Conservation (phyloP, 2,797 vertebrate genomes). For the Arctocebus calabarensis region DNA sequence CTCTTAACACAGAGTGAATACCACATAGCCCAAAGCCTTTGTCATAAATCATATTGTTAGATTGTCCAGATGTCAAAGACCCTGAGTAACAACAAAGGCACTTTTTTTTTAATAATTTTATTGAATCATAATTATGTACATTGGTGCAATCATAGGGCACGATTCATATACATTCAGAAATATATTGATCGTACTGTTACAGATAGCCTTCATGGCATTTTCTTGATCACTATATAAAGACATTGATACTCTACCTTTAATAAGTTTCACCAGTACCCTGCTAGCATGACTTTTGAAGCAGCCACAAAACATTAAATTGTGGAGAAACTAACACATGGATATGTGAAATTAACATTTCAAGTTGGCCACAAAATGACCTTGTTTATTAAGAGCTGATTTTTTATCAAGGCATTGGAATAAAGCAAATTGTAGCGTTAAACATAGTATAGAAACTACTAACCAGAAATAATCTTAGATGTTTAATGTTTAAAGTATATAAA, state of each 20-base stretch:
- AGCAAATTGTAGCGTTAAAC: neutral
- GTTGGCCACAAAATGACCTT: neutral
- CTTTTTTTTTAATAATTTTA: too few species aligned
- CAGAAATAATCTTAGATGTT: neutral
- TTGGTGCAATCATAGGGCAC: too few species aligned
- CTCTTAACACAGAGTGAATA: neutral
- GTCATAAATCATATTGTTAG: neutral
- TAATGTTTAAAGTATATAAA: neutral
- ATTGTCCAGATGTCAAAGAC: neutral
- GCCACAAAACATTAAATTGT: constrained; percentile 4
- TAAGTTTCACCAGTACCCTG: too few species aligned
- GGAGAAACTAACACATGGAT: neutral
- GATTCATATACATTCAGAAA: too few species aligned
- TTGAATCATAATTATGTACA: too few species aligned
- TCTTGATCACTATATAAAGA: too few species aligned
- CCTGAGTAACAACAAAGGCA: too few species aligned
- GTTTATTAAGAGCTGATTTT: neutral
- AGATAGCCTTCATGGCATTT: too few species aligned
- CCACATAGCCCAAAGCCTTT: neutral
- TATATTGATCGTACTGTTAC: too few species aligned
- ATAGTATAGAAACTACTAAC: neutral
- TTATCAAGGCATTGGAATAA: neutral
- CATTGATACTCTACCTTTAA: too few species aligned
- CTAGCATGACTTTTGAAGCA: constrained; percentile 16
- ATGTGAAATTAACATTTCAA: neutral